These are phyloP conservation scores for Pterocles burchelli DNA, from an alignment of 2,113 vertebrate genomes.

Conservation along the genomic window DNA sequence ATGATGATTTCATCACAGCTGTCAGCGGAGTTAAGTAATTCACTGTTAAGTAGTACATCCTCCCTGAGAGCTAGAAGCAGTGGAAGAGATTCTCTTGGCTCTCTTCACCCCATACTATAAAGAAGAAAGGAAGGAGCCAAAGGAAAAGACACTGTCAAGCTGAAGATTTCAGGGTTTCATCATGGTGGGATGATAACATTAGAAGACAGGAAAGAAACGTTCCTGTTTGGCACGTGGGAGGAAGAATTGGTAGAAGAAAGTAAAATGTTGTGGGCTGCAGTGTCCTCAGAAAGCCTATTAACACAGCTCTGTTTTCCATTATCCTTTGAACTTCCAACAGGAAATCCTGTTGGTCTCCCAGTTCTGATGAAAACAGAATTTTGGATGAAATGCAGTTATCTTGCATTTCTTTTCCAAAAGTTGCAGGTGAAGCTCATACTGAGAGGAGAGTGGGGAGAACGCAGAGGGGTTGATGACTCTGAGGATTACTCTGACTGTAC, in stretches of 20 bases:
- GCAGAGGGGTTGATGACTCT: not conserved
- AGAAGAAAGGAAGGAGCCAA: not conserved
- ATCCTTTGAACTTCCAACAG: constrained; percentile 16
- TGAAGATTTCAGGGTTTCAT: not conserved
- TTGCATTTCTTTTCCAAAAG: not conserved
- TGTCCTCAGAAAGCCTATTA: not conserved
- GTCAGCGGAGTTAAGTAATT: not conserved
- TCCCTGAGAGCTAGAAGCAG: not conserved
- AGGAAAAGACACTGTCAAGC: not conserved
- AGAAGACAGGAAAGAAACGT: not conserved
- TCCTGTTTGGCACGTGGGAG: not conserved
- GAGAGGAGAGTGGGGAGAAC: not conserved
- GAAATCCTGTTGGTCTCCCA: not conserved
- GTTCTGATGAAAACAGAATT: not conserved
- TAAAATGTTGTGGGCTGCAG: not conserved
- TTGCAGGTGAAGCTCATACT: not conserved
- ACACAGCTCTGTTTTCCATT: constrained; percentile 4
- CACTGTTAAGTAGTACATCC: not conserved
- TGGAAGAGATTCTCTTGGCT: not conserved
- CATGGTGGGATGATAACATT: not conserved
- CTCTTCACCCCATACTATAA: not conserved
- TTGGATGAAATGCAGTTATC: not conserved
- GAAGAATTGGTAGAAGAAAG: not conserved
- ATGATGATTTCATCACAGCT: constrained; percentile 5
- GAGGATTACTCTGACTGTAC: not conserved